phyloP scores from a whole-genome alignment of 35 echinoderm and acorn worm species.

The Patiria miniata region DNA sequence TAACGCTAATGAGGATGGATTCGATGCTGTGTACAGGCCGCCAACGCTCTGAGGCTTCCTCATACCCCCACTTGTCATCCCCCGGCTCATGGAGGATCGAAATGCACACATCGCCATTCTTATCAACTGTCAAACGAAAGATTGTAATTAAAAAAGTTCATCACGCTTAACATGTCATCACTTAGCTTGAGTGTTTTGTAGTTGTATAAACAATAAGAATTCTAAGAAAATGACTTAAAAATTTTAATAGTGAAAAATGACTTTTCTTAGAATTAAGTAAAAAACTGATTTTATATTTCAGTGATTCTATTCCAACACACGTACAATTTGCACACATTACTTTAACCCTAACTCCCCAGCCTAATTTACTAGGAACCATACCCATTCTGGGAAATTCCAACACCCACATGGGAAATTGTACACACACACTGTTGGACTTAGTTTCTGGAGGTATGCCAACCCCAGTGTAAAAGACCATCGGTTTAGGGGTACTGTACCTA shows the following conservation, averaged over 20 bases:
- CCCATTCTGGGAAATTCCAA: too few relatives aligned
- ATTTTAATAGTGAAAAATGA: neutral
- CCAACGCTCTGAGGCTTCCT: slow-evolving; percentile 83
- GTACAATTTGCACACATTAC: too few relatives aligned
- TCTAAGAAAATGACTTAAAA: neutral
- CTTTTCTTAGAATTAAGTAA: neutral
- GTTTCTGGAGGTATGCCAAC: too few relatives aligned
- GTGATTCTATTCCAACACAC: too few relatives aligned
- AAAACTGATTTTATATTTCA: too few relatives aligned
- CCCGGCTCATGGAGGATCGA: slow-evolving; percentile 99
- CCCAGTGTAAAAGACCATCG: too few relatives aligned
- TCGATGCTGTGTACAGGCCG: slow-evolving; percentile 92
- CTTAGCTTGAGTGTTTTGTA: neutral
- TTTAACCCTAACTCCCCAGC: too few relatives aligned
- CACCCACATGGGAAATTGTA: too few relatives aligned
- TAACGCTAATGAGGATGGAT: slow-evolving; percentile 95
- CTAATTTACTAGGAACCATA: too few relatives aligned
- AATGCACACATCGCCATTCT: slow-evolving; percentile 93
- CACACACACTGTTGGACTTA: too few relatives aligned
- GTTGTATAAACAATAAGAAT: neutral
- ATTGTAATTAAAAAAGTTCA: slow-evolving; percentile 3
- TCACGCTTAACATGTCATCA: too few relatives aligned
- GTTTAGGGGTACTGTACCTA: too few relatives aligned
- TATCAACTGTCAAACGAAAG: slow-evolving; percentile 62
- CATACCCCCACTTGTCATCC: slow-evolving; percentile 97